These are phyloP conservation scores for Oryzias curvinotus DNA, from an alignment of 2,113 vertebrate species.

Conservation along the genomic window DNA sequence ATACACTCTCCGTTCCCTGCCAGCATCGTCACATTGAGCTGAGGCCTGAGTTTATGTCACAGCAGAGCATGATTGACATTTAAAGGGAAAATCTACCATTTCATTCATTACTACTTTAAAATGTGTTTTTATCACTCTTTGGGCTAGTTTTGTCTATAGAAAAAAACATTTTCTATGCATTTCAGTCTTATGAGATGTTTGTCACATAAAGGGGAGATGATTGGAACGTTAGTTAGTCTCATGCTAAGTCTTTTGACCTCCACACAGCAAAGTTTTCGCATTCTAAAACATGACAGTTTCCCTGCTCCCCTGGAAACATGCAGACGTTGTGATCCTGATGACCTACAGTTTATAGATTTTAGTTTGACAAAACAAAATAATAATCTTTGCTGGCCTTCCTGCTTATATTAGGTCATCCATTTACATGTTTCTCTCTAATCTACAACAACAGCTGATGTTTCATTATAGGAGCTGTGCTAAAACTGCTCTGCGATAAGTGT, in stretches of 20 bases:
- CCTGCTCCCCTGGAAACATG: conserved; percentile 7
- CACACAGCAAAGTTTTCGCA: conserved; percentile 21
- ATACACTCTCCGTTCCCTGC: no score
- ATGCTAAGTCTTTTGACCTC: conserved; percentile 40
- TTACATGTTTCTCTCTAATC: not conserved
- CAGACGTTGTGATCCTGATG: conserved; percentile 4
- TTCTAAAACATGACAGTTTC: conserved; percentile 37
- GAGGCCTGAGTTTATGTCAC: no score
- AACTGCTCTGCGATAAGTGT: no score
- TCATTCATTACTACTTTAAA: no score
- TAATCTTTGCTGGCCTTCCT: not conserved
- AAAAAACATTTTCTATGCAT: conserved; percentile 1
- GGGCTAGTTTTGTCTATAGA: not conserved
- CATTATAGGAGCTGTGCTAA: no score
- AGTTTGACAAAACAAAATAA: not conserved
- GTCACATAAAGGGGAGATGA: conserved; percentile 14
- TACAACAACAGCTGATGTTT: not conserved
- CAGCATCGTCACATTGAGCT: no score
- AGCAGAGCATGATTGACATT: no score
- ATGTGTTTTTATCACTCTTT: no score
- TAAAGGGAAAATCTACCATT: no score
- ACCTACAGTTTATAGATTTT: not conserved
- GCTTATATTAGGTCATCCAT: not conserved
- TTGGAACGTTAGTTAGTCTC: conserved; percentile 14
- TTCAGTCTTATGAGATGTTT: conserved; percentile 13